Conservation (phyloP, 1,140 invertebrate species). For the Hyphantria cunea region DNA sequence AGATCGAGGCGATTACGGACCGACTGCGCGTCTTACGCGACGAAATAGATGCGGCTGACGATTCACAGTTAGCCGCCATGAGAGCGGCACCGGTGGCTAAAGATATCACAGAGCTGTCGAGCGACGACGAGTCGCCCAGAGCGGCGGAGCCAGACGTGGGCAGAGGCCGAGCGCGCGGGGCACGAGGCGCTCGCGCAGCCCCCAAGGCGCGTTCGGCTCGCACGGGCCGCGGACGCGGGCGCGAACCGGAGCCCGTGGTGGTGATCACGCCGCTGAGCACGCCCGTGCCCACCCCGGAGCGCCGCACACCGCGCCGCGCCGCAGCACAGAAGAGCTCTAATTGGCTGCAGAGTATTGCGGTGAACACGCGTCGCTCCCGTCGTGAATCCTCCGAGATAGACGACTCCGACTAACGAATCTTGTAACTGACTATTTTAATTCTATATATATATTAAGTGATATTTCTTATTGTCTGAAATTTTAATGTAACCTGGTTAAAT, state of each 20-base stretch:
- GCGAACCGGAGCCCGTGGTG: conserved; percentile 4
- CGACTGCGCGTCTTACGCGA: conserved; percentile 56
- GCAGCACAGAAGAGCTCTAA: conserved; percentile 49
- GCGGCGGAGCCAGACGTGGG: conserved; percentile 1
- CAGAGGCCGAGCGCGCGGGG: conserved; percentile 35
- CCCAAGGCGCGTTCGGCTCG: conserved; percentile 26
- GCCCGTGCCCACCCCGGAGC: conserved; percentile 39
- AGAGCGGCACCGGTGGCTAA: conserved; percentile 39
- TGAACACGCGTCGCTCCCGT: conserved; percentile 42
- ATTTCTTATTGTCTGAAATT: too few species aligned
- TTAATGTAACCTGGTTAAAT: too few species aligned
- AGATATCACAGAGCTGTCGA: conserved; percentile 34
- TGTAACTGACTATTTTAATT: too few species aligned
- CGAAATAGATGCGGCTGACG: conserved; percentile 57
- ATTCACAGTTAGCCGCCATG: conserved; percentile 46
- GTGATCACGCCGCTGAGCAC: conserved; percentile 29
- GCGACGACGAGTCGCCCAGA: conserved; percentile 31
- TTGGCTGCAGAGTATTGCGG: conserved; percentile 48
- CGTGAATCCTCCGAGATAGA: conserved; percentile 60
- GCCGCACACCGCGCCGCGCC: conserved; percentile 51
- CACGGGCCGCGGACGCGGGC: conserved; percentile 22
- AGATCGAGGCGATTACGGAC: conserved; percentile 55
- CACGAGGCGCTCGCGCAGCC: conserved; percentile 28
- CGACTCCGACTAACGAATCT: conserved; percentile 55
- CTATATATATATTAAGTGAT: too few species aligned